These are phyloP conservation scores for Psix sp. DNA, from an alignment of 1,140 invertebrate species.

Conservation along the genomic window DNA sequence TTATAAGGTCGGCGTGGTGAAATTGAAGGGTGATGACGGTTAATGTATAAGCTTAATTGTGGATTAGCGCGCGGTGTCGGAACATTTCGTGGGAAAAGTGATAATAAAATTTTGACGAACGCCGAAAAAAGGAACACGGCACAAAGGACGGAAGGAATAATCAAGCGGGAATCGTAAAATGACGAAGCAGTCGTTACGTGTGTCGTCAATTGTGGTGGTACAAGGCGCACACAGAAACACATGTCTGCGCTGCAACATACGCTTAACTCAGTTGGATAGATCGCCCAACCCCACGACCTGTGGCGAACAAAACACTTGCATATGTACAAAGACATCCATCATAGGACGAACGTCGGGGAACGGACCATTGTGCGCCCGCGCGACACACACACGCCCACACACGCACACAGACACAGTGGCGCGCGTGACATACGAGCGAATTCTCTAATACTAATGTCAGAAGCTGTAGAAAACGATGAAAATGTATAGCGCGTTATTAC, in stretches of 20 bases:
- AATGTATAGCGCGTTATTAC: slow-evolving; percentile 53
- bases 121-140: slow-evolving; percentile 16
- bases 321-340: slow-evolving; percentile 62
- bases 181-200: slow-evolving; percentile 59
- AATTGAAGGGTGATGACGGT: slow-evolving; percentile 18
- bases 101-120: slow-evolving; percentile 50
- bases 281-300: slow-evolving; percentile 49
- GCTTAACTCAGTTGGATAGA: slow-evolving; percentile 60
- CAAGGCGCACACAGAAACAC: slow-evolving; percentile 47
- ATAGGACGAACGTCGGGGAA: slow-evolving; percentile 33
- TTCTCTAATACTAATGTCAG: slow-evolving; percentile 41
- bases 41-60: slow-evolving; percentile 32
- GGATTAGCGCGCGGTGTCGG: slow-evolving; percentile 12
- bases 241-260: slow-evolving; percentile 46
- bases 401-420: no score
- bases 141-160: slow-evolving; percentile 51
- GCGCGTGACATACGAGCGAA: slow-evolving; percentile 42
- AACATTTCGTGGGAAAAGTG: slow-evolving; percentile 35
- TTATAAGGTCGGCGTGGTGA: slow-evolving; percentile 8
- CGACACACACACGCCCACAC: slow-evolving; percentile 7
- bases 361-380: slow-evolving; percentile 6
- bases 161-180: slow-evolving; percentile 61
- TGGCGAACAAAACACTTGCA: slow-evolving; percentile 65
- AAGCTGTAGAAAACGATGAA: slow-evolving; percentile 38
- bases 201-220: slow-evolving; percentile 22